A percentile compares a stretch with the other conserved stretches of the same genome.
These are phyloP conservation scores for Lagenorhynchus albirostris DNA, from an alignment of 2,113 vertebrate species.

Conservation along the genomic window DNA sequence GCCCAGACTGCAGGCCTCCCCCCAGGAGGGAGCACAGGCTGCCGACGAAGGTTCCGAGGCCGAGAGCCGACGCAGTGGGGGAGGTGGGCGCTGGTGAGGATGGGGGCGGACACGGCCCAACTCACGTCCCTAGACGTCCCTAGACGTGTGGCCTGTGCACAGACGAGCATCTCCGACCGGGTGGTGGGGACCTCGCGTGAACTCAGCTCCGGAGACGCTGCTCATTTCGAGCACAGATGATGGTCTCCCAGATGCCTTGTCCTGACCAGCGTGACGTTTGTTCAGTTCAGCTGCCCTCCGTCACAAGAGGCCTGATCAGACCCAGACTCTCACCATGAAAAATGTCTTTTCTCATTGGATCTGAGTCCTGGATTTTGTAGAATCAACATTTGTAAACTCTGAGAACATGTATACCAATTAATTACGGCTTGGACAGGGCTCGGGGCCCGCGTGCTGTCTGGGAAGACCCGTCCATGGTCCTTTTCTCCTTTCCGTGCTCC, in stretches of 20 bases:
- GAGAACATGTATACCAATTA: background rate
- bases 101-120: background rate
- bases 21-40: background rate
- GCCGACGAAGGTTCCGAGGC: background rate
- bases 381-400: background rate
- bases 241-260: fast-evolving
- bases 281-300: background rate
- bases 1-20: fast-evolving
- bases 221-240: fast-evolving
- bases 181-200: background rate
- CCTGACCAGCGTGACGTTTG: background rate
- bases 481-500: fast-evolving
- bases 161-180: too few relatives aligned
- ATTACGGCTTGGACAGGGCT: fast-evolving
- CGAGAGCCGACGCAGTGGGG: background rate
- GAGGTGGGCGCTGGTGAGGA: fast-evolving
- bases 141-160: too few relatives aligned
- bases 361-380: background rate
- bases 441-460: fast-evolving
- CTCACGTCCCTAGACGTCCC: too few relatives aligned
- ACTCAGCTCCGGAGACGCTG: background rate
- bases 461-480: fast-evolving
- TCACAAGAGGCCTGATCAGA: background rate
- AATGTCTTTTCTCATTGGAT: background rate
- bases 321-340: background rate